Evolutionary conservation across 2,797 vertebrate genomes (phyloP).

Genomic region (Vipera ursinii): DNA sequence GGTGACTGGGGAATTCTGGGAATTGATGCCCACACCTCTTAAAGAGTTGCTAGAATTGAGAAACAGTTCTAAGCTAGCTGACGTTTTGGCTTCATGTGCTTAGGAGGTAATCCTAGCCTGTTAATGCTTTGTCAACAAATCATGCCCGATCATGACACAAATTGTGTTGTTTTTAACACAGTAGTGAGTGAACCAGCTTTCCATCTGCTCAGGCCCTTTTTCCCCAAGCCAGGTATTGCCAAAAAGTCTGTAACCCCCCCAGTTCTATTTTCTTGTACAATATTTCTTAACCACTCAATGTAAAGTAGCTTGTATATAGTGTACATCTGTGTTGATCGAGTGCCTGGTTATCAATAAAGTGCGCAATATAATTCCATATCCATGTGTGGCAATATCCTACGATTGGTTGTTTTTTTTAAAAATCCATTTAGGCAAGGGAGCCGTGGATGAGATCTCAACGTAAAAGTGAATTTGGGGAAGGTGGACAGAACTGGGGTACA

Average conservation of each 20-base stretch:
- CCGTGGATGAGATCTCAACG: slow-evolving; percentile 40
- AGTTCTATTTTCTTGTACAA: slow-evolving; percentile 80
- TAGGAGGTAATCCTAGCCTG: background rate
- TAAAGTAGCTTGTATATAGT: slow-evolving; percentile 87
- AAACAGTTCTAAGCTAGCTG: background rate
- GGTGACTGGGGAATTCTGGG: background rate
- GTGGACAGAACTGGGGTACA: fast-evolving
- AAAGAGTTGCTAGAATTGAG: background rate
- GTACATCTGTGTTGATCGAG: slow-evolving; percentile 77
- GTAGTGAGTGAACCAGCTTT: background rate
- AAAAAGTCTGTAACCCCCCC: slow-evolving; percentile 63
- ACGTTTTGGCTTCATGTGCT: background rate
- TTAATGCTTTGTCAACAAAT: background rate
- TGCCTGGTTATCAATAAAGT: slow-evolving; percentile 64
- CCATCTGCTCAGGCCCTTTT: background rate
- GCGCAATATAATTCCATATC: slow-evolving; percentile 68
- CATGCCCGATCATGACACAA: background rate
- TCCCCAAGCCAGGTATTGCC: slow-evolving; percentile 68
- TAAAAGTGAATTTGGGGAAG: slow-evolving; percentile 46
- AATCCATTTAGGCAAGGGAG: slow-evolving; percentile 52
- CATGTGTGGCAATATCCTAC: slow-evolving; percentile 11
- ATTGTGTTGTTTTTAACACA: too few relatives aligned
- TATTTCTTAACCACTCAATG: slow-evolving; percentile 72
- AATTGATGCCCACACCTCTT: background rate
- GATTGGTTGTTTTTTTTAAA: slow-evolving; percentile 29